phyloP scores from a whole-genome alignment of 2,888 invertebrate genomes.

The Encarsia formosa region DNA sequence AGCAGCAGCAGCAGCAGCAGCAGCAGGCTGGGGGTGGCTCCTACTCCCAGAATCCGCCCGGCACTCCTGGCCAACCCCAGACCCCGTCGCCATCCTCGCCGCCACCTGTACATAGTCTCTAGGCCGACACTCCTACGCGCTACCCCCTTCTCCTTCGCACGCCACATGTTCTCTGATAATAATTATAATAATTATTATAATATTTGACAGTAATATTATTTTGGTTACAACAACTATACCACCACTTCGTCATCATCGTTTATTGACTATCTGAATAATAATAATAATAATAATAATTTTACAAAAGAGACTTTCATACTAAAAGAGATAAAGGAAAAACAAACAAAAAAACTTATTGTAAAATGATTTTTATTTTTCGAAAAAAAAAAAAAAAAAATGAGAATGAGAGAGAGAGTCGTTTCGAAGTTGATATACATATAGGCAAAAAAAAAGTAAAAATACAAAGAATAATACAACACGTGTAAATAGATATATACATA shows the following conservation, averaged over 20 bases:
- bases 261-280: too few relatives aligned
- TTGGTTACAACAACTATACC: too few relatives aligned
- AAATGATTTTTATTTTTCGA: neutral
- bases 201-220: too few relatives aligned
- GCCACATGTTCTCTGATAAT: conserved; percentile 27
- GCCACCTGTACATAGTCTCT: conserved; percentile 51
- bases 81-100: conserved; percentile 50
- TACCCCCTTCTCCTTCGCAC: conserved; percentile 32
- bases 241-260: too few relatives aligned
- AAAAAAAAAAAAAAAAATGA: neutral
- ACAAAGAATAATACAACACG: too few relatives aligned
- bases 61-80: conserved; percentile 46
- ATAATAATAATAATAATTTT: too few relatives aligned
- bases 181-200: too few relatives aligned
- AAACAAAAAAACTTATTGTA: too few relatives aligned
- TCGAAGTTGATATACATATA: conserved; percentile 10
- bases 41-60: conserved; percentile 45
- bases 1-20: conserved; percentile 39
- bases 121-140: conserved; percentile 37
- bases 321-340: too few relatives aligned
- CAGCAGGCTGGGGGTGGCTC: conserved; percentile 41
- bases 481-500: conserved; percentile 38
- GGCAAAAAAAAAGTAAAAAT: neutral
- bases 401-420: conserved; percentile 11
- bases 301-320: too few relatives aligned